Base-by-base conservation (phyloP, 2,113 vertebrate genomes). In the Bubo scandiacus region DNA sequence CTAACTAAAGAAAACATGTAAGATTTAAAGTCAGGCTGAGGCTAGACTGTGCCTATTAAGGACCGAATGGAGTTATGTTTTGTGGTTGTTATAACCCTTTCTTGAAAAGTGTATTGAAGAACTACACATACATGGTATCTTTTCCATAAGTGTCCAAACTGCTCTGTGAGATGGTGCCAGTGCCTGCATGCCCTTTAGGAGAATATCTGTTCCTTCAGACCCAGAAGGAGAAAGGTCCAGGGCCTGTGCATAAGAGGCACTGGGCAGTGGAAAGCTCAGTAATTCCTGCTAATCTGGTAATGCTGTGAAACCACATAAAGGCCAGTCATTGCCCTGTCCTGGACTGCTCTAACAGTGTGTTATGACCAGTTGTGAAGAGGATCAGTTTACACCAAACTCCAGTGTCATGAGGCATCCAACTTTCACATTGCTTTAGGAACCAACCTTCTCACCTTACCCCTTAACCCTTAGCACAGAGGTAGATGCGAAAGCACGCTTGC, bases 51-150 rank as follows among this genome's bases (percentile, higher is more conserved):
- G 34, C 34, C 36, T 57, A 63, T 58, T 43, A 49, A 82, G 45
- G 72, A 43, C 26, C 49, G 15, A 70, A 22, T 27, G 23, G 61
- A 55, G 16, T 36, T 79, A 38, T 18, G 27, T 38, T 84, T 89
- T 61, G 40, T 61, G 29, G 8, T 63, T 78, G 26, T 6, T 79
- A 4, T 15, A 51, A 15, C 18, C 15, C 12, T n/a, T 47, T 77
- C 58, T 32, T 21, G 3, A n/a, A 83, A 66, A 91, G 12, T 18
- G 3, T 74, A 26, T 7, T 78, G 27, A 92, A 65, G 43, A 71
- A 10, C 27, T 75, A n/a, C 13, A 3, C 8, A 30, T 10, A 57
- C 1, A 3, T 0, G 7, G 49, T 5, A 27, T 26, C 49, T 61
- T 86, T 92, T 45, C 67, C 17, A 15, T 5, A 29, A 7, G 38